These are phyloP conservation scores for Coenobita brevimanus DNA, from an alignment of 1,140 invertebrate species.

Conservation along the genomic window DNA sequence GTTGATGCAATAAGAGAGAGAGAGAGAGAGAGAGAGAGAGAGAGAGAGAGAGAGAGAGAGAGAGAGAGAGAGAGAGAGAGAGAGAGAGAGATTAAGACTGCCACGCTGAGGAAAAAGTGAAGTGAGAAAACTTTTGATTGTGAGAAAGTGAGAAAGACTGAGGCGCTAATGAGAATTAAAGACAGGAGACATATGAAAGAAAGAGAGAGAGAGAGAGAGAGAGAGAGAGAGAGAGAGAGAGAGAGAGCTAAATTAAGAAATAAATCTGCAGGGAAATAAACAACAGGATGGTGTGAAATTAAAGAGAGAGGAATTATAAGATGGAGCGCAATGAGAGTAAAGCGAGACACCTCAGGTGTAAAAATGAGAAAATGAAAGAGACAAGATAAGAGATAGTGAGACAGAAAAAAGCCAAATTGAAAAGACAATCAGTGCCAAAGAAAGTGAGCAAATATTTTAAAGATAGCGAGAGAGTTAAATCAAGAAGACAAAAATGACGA, in stretches of 20 bases:
- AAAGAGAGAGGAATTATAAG: not conserved
- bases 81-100: not conserved
- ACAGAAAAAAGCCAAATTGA: too few relatives aligned
- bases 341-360: not conserved
- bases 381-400: not conserved
- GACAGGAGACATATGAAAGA: too few relatives aligned
- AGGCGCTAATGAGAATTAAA: too few relatives aligned
- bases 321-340: too few relatives aligned
- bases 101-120: not conserved
- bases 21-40: slow-evolving; percentile 18
- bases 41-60: slow-evolving; percentile 22
- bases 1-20: not conserved
- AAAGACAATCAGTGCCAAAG: not conserved
- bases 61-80: slow-evolving; percentile 14
- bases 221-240: slow-evolving; percentile 11
- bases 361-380: not conserved
- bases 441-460: not conserved
- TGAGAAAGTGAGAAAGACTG: not conserved
- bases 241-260: not conserved
- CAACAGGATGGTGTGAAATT: not conserved
- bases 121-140: not conserved
- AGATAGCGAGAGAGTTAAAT: not conserved
- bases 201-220: slow-evolving; percentile 2
- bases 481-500: not conserved
- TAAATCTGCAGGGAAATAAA: not conserved